These are phyloP conservation scores for Dermolepida albohirtum DNA, from an alignment of 2,888 invertebrate species.

Conservation along the genomic window DNA sequence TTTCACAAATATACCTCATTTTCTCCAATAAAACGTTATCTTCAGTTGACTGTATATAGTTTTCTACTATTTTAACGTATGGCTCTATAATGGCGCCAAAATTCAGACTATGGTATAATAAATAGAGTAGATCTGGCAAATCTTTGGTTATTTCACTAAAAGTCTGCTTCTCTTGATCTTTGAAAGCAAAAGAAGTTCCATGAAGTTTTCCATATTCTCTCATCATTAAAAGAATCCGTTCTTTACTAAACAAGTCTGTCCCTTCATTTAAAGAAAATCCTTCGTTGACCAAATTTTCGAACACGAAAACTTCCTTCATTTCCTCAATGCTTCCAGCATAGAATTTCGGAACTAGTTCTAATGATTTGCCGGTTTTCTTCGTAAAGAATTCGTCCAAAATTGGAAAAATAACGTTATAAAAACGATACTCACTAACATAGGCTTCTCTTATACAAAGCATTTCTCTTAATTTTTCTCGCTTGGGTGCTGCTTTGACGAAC, in stretches of 20 bases:
- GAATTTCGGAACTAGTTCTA: conserved; percentile 44
- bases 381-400: conserved; percentile 43
- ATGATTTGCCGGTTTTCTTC: conserved; percentile 43
- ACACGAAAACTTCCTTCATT: conserved; percentile 49
- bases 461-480: conserved; percentile 39
- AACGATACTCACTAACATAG: conserved; percentile 47
- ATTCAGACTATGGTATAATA: neutral
- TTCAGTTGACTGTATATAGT: neutral
- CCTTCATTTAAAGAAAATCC: conserved; percentile 54
- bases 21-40: conserved; percentile 8
- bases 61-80: neutral
- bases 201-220: conserved; percentile 57
- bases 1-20: neutral
- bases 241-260: conserved; percentile 52
- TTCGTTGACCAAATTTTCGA: conserved; percentile 53
- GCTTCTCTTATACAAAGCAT: conserved; percentile 37
- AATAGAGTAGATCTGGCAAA: conserved; percentile 4
- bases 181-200: conserved; percentile 54
- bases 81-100: neutral
- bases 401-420: conserved; percentile 47
- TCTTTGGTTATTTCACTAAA: conserved; percentile 45
- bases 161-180: conserved; percentile 50
- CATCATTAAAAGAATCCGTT: conserved; percentile 53
- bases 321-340: conserved; percentile 41
- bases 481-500: conserved; percentile 44